These are phyloP conservation scores for Tauraco erythrolophus DNA, from an alignment of 2,113 vertebrate genomes.

Conservation along the genomic window DNA sequence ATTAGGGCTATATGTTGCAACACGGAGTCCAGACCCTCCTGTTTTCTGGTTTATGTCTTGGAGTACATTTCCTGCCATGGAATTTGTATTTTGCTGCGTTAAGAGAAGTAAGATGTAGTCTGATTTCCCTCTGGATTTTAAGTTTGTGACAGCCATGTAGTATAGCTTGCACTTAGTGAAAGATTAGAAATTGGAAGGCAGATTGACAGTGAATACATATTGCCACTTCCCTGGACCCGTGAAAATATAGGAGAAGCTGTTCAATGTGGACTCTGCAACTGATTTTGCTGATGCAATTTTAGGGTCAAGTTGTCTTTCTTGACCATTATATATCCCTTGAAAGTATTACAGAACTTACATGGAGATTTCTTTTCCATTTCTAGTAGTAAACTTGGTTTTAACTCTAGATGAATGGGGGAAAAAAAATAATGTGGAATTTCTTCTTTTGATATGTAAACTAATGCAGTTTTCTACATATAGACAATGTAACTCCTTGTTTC, in stretches of 20 bases:
- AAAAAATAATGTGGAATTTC: background rate
- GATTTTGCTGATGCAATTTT: background rate
- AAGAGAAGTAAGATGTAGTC: background rate
- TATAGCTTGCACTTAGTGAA: background rate
- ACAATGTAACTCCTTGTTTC: background rate
- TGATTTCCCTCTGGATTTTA: background rate
- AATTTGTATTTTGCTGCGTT: background rate
- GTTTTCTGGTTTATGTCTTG: background rate
- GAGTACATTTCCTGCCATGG: background rate
- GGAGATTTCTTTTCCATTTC: background rate
- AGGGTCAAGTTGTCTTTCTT: background rate
- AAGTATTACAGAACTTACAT: background rate
- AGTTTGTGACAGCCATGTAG: background rate
- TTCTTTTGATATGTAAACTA: background rate
- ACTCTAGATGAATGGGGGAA: background rate
- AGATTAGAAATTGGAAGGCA: background rate
- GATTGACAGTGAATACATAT: background rate
- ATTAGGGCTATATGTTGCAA: background rate
- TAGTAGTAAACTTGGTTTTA: background rate
- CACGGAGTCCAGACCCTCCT: background rate
- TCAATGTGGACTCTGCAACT: background rate
- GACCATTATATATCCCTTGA: background rate
- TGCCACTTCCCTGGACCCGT: background rate
- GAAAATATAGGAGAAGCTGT: background rate
- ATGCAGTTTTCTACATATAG: background rate